phyloP scores from a whole-genome alignment of 2,888 invertebrate genomes.

The Uloborus plumipes region DNA sequence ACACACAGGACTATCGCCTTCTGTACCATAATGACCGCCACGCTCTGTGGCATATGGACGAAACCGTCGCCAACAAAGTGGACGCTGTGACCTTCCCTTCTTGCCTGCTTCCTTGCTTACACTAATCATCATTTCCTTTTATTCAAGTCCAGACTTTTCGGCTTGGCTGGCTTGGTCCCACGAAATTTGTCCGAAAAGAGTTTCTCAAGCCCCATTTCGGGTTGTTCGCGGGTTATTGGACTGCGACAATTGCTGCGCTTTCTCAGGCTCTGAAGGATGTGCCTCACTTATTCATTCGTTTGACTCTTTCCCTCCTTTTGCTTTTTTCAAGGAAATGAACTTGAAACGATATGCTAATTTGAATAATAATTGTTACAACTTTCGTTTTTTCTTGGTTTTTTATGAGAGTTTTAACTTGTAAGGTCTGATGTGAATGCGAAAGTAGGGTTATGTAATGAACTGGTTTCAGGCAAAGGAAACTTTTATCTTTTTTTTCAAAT shows the following conservation, averaged over 20 bases:
- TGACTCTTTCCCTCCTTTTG: no score
- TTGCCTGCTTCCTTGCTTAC: constrained; percentile 26
- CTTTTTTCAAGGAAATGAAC: no score
- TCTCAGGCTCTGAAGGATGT: constrained; percentile 18
- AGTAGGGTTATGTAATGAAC: no score
- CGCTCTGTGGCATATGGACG: constrained; percentile 40
- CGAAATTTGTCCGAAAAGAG: constrained; percentile 46
- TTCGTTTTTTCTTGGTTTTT: no score
- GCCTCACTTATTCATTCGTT: background rate
- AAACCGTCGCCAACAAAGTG: constrained; percentile 25
- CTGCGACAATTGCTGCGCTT: constrained; percentile 6
- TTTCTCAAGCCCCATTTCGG: constrained; percentile 9
- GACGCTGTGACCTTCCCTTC: constrained; percentile 55
- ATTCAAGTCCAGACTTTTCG: constrained; percentile 45
- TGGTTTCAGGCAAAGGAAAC: no score
- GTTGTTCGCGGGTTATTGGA: constrained; percentile 32
- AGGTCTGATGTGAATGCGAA: no score
- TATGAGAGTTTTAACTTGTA: no score
- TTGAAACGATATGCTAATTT: no score
- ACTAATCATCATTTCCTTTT: constrained; percentile 48
- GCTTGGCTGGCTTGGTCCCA: constrained; percentile 53
- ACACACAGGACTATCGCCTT: constrained; percentile 27
- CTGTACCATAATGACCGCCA: constrained; percentile 53
- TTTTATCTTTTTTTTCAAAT: no score
- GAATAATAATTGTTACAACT: no score